Evolutionary conservation across 1,140 invertebrate genomes (phyloP).

Genomic region (Hydropsyche tenuis): DNA sequence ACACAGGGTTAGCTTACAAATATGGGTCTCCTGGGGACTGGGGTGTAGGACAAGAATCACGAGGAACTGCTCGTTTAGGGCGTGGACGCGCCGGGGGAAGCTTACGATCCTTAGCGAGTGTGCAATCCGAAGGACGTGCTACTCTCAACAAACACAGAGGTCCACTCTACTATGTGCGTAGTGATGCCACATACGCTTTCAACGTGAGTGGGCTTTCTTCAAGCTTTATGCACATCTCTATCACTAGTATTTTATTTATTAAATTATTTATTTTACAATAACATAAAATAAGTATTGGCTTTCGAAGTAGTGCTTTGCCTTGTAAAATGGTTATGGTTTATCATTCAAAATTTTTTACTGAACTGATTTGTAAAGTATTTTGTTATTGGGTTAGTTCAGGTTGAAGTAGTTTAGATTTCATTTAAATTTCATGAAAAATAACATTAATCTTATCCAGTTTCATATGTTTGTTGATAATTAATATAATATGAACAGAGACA

Average conservation of each 20-base stretch:
- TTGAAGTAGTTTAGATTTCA: neutral
- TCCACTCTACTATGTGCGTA: conserved; percentile 53
- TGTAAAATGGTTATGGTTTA: conserved; percentile 18
- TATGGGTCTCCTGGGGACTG: conserved; percentile 42
- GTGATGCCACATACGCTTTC: conserved; percentile 60
- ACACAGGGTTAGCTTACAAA: conserved; percentile 45
- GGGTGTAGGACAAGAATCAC: conserved; percentile 49
- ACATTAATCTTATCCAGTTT: conserved; percentile 47
- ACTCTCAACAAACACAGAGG: conserved; percentile 55
- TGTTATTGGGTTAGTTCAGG: too few relatives aligned
- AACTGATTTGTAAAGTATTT: too few relatives aligned
- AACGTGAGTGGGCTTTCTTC: conserved; percentile 64
- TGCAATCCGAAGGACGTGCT: conserved; percentile 59
- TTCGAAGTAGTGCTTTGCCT: conserved; percentile 30
- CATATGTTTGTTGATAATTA: conserved; percentile 52
- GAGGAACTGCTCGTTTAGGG: conserved; percentile 53
- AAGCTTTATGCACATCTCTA: conserved; percentile 52
- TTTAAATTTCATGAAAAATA: neutral
- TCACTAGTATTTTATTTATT: neutral
- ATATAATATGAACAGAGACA: conserved; percentile 60
- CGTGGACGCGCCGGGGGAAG: conserved; percentile 47
- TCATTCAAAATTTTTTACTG: conserved; percentile 31
- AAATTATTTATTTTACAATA: neutral
- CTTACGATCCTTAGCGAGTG: conserved; percentile 56
- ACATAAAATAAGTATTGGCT: conserved; percentile 5